Evolutionary conservation across 2,888 invertebrate genomes (phyloP).

Genomic region (Actias luna): DNA sequence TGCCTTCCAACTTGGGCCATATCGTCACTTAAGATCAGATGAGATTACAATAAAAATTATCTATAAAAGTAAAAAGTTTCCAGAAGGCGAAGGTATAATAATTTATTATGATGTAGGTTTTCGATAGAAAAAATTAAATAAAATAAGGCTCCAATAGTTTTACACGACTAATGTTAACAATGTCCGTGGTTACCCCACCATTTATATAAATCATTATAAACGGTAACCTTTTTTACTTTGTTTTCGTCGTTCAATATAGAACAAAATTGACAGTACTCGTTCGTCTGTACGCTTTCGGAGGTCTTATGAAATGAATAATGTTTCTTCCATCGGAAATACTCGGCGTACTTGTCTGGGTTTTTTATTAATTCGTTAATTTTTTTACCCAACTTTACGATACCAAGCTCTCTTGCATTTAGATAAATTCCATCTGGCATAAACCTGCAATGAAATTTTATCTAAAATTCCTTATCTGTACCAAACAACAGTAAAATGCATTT

Average conservation of each 20-base stretch:
- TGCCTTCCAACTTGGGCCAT: too few relatives aligned
- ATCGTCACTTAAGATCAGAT: too few relatives aligned
- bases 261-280: slow-evolving; percentile 67
- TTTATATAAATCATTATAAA: slow-evolving; percentile 47
- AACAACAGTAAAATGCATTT: slow-evolving; percentile 11
- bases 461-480: neutral
- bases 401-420: slow-evolving; percentile 53
- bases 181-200: slow-evolving; percentile 58
- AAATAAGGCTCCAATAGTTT: neutral
- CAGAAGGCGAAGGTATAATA: too few relatives aligned
- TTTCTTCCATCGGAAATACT: slow-evolving; percentile 65
- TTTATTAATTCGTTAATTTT: slow-evolving; percentile 56
- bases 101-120: neutral
- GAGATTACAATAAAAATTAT: too few relatives aligned
- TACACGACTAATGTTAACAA: slow-evolving; percentile 21
- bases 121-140: neutral
- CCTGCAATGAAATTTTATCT: slow-evolving; percentile 10
- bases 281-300: slow-evolving; percentile 46
- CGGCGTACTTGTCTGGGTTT: slow-evolving; percentile 47
- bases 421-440: slow-evolving; percentile 54
- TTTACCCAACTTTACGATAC: slow-evolving; percentile 43
- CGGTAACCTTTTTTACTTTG: slow-evolving; percentile 38
- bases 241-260: slow-evolving; percentile 52
- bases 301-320: slow-evolving; percentile 58
- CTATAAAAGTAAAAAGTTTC: too few relatives aligned